phyloP scores from a whole-genome alignment of 2,888 invertebrate species.

The Xylota segnis region DNA sequence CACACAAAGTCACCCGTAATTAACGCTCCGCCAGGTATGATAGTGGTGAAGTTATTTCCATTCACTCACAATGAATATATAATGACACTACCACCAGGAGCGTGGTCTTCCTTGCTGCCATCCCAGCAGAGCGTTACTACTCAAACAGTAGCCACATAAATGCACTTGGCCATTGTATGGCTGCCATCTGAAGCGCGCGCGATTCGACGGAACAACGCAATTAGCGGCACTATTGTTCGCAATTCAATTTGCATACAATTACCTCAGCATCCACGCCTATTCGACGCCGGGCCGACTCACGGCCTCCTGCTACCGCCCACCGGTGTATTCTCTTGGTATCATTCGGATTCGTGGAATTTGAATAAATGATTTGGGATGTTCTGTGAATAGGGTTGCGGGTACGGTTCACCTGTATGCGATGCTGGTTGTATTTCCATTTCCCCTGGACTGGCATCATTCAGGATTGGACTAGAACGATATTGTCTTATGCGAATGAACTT shows the following conservation, averaged over 20 bases:
- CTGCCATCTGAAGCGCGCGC: conserved; percentile 65
- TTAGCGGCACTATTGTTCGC: conserved; percentile 76
- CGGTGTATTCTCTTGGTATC: conserved; percentile 48
- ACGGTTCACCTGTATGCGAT: conserved; percentile 21
- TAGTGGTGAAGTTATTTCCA: conserved; percentile 69
- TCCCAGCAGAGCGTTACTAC: conserved; percentile 56
- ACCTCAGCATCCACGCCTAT: conserved; percentile 69
- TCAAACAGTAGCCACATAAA: conserved; percentile 75
- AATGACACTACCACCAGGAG: conserved; percentile 68
- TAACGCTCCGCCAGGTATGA: conserved; percentile 74
- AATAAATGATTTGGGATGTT: conserved; percentile 70
- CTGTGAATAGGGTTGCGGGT: conserved; percentile 23
- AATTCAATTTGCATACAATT: conserved; percentile 77
- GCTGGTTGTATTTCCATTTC: conserved; percentile 29
- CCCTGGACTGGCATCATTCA: not conserved
- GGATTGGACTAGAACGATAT: conserved; percentile 10
- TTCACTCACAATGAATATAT: conserved; percentile 67
- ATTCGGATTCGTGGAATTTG: conserved; percentile 66
- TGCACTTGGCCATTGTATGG: conserved; percentile 73
- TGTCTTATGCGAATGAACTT: conserved; percentile 27
- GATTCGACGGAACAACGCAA: conserved; percentile 76
- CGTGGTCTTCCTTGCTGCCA: conserved; percentile 24
- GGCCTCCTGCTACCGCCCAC: not conserved
- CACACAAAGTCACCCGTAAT: conserved; percentile 72
- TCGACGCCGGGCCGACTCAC: not conserved